These are phyloP conservation scores for Aphelenchoides avenae DNA, from an alignment of 1,140 invertebrate species.

Conservation along the genomic window DNA sequence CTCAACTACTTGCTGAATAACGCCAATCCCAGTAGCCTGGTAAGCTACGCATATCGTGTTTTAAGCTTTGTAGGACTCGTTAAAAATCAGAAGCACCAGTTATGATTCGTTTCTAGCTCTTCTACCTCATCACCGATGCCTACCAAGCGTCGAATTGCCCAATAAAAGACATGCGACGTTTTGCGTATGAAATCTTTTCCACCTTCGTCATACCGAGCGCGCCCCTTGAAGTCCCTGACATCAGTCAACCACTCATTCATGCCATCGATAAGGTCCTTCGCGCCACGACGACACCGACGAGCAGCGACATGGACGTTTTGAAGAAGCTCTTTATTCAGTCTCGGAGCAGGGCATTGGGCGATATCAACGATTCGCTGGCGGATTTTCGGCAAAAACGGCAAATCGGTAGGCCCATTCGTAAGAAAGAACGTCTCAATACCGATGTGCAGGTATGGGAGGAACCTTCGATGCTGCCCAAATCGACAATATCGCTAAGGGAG, in stretches of 20 bases:
- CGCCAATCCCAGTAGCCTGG: slow-evolving; percentile 35
- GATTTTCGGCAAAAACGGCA: slow-evolving; percentile 84
- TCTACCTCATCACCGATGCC: slow-evolving; percentile 78
- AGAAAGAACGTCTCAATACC: no score
- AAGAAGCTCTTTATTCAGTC: slow-evolving; percentile 82
- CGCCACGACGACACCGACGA: slow-evolving; percentile 67
- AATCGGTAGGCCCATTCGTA: slow-evolving; percentile 64
- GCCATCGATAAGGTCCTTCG: slow-evolving; percentile 45
- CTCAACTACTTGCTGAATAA: slow-evolving; percentile 31
- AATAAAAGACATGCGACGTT: slow-evolving; percentile 83
- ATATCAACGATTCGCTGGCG: slow-evolving; percentile 76
- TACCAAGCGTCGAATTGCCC: slow-evolving; percentile 71
- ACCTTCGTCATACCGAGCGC: slow-evolving; percentile 86
- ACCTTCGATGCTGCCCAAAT: slow-evolving; percentile 75
- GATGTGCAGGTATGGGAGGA: slow-evolving; percentile 3
- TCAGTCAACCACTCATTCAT: slow-evolving; percentile 29
- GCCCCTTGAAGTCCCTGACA: slow-evolving; percentile 36
- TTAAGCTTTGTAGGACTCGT: neutral
- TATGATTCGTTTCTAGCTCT: slow-evolving; percentile 72
- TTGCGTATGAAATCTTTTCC: slow-evolving; percentile 96
- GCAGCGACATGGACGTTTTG: slow-evolving; percentile 71
- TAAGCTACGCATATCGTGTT: slow-evolving; percentile 1
- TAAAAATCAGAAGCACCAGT: slow-evolving; percentile 4
- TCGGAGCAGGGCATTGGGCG: slow-evolving; percentile 75
- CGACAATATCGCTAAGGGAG: slow-evolving; percentile 71